A percentile compares a stretch with the other conserved stretches of the same genome.
These are phyloP conservation scores for Acronicta alni DNA, from an alignment of 2,888 invertebrate species.

Conservation along the genomic window DNA sequence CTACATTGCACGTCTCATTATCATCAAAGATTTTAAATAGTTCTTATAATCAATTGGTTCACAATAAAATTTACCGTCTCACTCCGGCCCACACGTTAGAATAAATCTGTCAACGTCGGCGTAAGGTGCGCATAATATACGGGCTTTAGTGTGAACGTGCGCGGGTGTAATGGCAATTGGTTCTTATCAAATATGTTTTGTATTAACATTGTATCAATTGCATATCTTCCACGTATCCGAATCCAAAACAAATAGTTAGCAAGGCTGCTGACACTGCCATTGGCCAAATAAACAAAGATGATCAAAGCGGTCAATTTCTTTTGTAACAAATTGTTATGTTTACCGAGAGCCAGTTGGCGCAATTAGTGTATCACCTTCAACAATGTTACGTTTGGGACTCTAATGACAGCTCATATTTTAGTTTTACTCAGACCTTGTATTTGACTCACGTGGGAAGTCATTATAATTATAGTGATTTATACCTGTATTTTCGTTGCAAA, in stretches of 20 bases:
- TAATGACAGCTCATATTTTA: constrained; percentile 43
- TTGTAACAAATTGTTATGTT: constrained; percentile 50
- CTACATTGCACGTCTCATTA: constrained; percentile 37
- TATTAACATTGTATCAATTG: constrained; percentile 62
- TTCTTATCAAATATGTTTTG: constrained; percentile 70
- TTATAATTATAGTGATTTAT: constrained; percentile 35
- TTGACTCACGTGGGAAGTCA: constrained; percentile 29
- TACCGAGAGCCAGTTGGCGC: constrained; percentile 44
- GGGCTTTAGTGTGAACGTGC: constrained; percentile 61
- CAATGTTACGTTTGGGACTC: constrained; percentile 34
- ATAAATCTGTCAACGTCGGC: constrained; percentile 75
- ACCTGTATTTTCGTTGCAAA: constrained; percentile 30
- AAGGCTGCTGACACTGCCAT: constrained; percentile 45
- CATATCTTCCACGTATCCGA: constrained; percentile 46
- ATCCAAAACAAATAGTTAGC: constrained; percentile 65
- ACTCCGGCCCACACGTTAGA: constrained; percentile 55
- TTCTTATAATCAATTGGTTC: constrained; percentile 53
- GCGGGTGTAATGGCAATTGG: constrained; percentile 67
- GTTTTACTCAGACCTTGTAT: constrained; percentile 38
- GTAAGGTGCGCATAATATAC: constrained; percentile 69
- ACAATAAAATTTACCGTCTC: constrained; percentile 50
- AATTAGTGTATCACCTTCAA: constrained; percentile 51
- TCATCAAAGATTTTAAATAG: constrained; percentile 37
- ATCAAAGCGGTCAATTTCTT: constrained; percentile 50
- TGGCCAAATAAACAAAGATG: constrained; percentile 46